Conservation (phyloP, 1,140 invertebrate genomes). For the Drosophila pectinifera region DNA sequence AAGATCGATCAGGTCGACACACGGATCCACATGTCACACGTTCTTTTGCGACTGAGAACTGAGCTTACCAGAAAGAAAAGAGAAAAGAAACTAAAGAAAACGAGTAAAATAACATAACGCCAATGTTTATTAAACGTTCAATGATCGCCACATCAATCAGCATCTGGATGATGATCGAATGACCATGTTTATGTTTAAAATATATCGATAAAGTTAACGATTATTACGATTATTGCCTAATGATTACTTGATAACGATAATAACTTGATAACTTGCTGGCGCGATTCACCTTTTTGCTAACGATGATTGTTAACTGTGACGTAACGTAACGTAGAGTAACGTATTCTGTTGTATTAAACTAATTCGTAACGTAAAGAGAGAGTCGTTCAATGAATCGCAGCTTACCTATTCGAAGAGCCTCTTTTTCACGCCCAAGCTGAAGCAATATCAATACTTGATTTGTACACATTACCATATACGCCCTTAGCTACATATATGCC, state of each 20-base stretch:
- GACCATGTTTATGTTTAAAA: slow-evolving; percentile 10
- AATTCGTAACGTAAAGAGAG: slow-evolving; percentile 16
- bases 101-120: neutral
- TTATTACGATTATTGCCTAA: slow-evolving; percentile 4
- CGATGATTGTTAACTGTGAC: slow-evolving; percentile 49
- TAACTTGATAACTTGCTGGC: neutral
- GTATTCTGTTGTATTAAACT: slow-evolving; percentile 9
- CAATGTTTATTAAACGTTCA: slow-evolving; percentile 9
- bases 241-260: slow-evolving; percentile 1
- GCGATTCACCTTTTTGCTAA: slow-evolving; percentile 15
- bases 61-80: slow-evolving; percentile 48
- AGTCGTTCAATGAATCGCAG: neutral
- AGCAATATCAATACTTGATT: slow-evolving; percentile 19
- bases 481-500: slow-evolving; percentile 25
- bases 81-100: neutral
- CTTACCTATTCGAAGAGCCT: slow-evolving; percentile 5
- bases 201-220: slow-evolving; percentile 6
- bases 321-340: slow-evolving; percentile 31
- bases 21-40: slow-evolving; percentile 26
- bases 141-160: slow-evolving; percentile 12
- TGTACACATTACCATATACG: slow-evolving; percentile 22
- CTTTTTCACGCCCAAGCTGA: slow-evolving; percentile 4
- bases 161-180: slow-evolving; percentile 4
- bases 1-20: slow-evolving; percentile 30
- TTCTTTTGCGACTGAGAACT: slow-evolving; percentile 63